Percentiles rank a stretch among this genome's conserved stretches.
Evolutionary conservation across 2,888 invertebrate genomes (phyloP).

Genomic region (Eilema sororculum): DNA sequence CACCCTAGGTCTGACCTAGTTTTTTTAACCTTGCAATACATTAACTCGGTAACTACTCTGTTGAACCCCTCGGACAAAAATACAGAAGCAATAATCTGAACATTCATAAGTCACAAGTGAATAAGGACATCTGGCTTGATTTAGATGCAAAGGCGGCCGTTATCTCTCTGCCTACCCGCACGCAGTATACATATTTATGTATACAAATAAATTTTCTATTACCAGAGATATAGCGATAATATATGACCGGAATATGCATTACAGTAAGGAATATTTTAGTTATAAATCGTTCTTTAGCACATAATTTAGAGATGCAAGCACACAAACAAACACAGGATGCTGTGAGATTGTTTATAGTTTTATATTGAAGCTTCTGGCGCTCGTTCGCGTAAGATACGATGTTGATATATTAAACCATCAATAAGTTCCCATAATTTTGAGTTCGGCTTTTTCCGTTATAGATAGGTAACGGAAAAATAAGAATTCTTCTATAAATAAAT

Average conservation of each 20-base stretch:
- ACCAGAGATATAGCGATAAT: background rate
- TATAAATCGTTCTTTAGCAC: constrained; percentile 19
- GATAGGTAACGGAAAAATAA: too few species aligned
- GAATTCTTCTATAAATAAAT: too few species aligned
- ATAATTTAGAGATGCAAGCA: constrained; percentile 15
- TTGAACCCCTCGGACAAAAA: background rate
- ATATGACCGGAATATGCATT: constrained; percentile 15
- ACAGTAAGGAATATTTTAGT: constrained; percentile 6
- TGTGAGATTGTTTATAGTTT: constrained; percentile 24
- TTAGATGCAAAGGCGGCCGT: too few species aligned
- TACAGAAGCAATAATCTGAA: background rate
- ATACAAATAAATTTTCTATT: constrained; percentile 2
- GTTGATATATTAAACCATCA: constrained; percentile 8
- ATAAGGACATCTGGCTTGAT: background rate
- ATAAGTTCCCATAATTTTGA: constrained; percentile 7
- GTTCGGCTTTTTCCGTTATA: background rate
- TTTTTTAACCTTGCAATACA: too few species aligned
- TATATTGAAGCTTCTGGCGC: constrained; percentile 13
- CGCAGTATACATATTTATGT: background rate
- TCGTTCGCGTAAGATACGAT: background rate
- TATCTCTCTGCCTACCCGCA: constrained; percentile 4
- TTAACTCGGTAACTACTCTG: background rate
- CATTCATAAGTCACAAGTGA: background rate
- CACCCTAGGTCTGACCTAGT: too few species aligned
- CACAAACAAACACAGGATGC: constrained; percentile 36